Base-by-base conservation (phyloP, 2,797 vertebrate species). In the Sebastes nivosus region DNA sequence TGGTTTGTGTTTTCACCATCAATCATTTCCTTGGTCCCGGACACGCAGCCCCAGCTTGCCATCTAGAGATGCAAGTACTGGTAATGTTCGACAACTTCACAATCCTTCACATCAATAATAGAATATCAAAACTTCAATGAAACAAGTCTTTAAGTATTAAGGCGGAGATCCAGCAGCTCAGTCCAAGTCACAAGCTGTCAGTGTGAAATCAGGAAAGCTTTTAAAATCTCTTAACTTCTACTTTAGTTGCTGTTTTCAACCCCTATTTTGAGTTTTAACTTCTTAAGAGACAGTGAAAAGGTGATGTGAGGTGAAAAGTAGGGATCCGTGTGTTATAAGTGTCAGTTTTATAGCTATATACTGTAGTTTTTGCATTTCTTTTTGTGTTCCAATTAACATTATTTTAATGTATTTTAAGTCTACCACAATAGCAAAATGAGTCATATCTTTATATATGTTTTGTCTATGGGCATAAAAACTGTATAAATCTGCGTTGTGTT, bases 61-160 rank as follows among this genome's bases (percentile, higher is more conserved):
- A 71, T 68, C 32, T 55, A 34, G 20, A 71, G 63, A 79, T 27
- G 24, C 13, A 67, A 67, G 42, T 59, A 24, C 57, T 38, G 18
- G 58, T 46, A 60, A 57, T 32, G n/a, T 11, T 59, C 9, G 59
- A 67, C 52, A 63, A 29, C 58, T 54, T 75, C 25, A 76, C 18
- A 60, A 70, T 61, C 67, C 63, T 81, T 72, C 58, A 29, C 50
- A 82, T 63, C 22, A 79, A 79, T 82, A 74, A 79, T 52, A 83
- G 32, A 83, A 54, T 50, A 69, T 69, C n/a, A 58, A 64, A 72
- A 79, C 32, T 20, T 46, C 11, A 72, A 55, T 7, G 2, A 71
- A 63, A 27, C 22, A 67, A 32, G 22, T 22, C 6, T 36, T 80
- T 0, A 77, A 78, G 58, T 80, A 86, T 72, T 76, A 79, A 79